A percentile compares a stretch with the other conserved stretches of the same genome.
Evolutionary conservation across 2,113 vertebrate species (phyloP).

Genomic region (Oreamnos americanus): DNA sequence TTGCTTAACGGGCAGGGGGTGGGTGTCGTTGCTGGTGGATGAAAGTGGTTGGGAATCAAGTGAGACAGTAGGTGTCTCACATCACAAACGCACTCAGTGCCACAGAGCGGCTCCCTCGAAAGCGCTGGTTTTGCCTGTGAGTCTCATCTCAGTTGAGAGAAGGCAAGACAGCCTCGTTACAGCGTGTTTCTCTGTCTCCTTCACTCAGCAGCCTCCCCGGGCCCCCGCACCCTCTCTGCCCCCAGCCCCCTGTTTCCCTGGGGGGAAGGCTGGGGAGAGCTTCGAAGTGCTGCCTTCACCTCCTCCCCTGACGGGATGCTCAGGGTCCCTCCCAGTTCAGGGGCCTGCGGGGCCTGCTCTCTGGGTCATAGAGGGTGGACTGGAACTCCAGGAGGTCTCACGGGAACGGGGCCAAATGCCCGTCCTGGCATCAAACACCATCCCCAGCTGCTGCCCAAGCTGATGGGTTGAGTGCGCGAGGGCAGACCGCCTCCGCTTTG

Average conservation of each 20-base stretch:
- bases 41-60: neutral
- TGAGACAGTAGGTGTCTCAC: accelerated
- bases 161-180: neutral
- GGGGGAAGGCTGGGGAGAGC: accelerated
- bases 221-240: accelerated
- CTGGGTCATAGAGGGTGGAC: neutral
- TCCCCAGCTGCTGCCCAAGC: accelerated
- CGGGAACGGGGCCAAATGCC: neutral
- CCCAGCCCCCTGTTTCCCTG: accelerated
- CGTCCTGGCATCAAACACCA: too few relatives aligned
- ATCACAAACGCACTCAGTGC: accelerated
- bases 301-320: accelerated
- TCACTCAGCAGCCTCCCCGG: accelerated
- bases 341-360: neutral
- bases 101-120: accelerated
- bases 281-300: too few relatives aligned
- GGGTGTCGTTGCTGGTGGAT: neutral
- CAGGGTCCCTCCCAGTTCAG: neutral
- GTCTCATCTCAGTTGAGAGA: neutral
- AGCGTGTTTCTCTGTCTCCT: too few relatives aligned
- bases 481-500: neutral
- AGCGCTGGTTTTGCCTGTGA: neutral
- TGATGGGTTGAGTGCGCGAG: accelerated
- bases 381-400: neutral
- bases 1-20: neutral